Evolutionary conservation across 2,888 invertebrate species (phyloP).

Genomic region (Gymnoscelis rufifasciata): DNA sequence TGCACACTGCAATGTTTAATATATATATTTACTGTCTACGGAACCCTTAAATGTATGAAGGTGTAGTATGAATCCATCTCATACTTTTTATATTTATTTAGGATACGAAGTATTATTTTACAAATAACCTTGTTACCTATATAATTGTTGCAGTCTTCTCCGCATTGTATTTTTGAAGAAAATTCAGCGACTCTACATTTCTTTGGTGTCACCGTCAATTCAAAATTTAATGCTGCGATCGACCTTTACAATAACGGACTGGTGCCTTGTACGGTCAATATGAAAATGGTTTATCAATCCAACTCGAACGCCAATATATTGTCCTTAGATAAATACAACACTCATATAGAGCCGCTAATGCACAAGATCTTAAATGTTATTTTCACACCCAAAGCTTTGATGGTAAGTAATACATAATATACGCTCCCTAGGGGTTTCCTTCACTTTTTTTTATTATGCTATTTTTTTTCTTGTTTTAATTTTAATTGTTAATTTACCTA

Average conservation of each 20-base stretch:
- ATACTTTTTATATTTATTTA: no score
- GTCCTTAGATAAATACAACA: constrained; percentile 62
- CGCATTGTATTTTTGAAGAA: constrained; percentile 69
- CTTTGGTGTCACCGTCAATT: constrained; percentile 61
- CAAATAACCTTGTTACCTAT: no score
- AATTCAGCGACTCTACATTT: constrained; percentile 66
- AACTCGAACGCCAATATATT: constrained; percentile 56
- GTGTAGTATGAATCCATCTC: no score
- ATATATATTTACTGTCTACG: no score
- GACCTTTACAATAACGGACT: constrained; percentile 69
- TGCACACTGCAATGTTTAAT: no score
- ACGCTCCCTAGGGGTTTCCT: not conserved
- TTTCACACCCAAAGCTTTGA: constrained; percentile 59
- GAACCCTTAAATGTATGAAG: no score
- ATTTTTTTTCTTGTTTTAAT: no score
- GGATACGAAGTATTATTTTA: no score
- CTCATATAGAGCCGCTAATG: constrained; percentile 63
- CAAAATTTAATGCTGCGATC: constrained; percentile 48
- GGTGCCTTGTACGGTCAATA: constrained; percentile 59
- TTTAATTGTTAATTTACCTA: no score
- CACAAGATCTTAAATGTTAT: constrained; percentile 63
- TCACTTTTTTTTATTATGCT: no score
- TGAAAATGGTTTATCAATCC: constrained; percentile 59
- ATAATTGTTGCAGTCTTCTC: constrained; percentile 49
- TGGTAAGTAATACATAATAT: constrained; percentile 37